These are phyloP conservation scores for Temnothorax curvispinosus DNA, from an alignment of 1,140 invertebrate species.

Conservation along the genomic window DNA sequence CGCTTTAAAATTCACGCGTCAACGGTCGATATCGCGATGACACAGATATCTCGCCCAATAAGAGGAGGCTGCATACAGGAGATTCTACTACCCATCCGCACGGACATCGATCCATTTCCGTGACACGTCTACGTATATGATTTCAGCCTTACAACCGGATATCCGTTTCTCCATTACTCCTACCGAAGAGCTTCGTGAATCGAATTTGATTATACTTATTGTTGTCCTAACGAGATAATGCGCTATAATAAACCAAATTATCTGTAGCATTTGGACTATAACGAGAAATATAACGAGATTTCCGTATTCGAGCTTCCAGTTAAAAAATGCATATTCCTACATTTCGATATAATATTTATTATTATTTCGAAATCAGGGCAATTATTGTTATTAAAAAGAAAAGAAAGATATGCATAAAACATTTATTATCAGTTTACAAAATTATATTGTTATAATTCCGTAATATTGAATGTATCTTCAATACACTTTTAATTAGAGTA, in stretches of 20 bases:
- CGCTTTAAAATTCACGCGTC: slow-evolving; percentile 57
- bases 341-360: slow-evolving; percentile 18
- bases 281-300: no score
- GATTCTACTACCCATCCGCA: slow-evolving; percentile 43
- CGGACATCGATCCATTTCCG: slow-evolving; percentile 47
- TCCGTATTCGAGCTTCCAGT: neutral
- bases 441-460: neutral
- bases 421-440: neutral
- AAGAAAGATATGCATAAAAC: neutral
- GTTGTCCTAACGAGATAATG: neutral
- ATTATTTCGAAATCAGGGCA: neutral
- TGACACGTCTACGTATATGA: slow-evolving; percentile 42
- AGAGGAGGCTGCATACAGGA: slow-evolving; percentile 53
- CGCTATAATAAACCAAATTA: neutral
- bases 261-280: neutral
- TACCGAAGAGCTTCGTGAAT: neutral
- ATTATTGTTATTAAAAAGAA: neutral
- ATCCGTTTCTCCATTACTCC: slow-evolving; percentile 41
- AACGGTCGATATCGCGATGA: slow-evolving; percentile 56
- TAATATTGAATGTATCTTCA: neutral
- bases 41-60: slow-evolving; percentile 54
- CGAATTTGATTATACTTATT: slow-evolving; percentile 13
- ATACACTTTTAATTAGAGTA: neutral
- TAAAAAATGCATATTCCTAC: neutral
- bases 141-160: slow-evolving; percentile 48